These are phyloP conservation scores for Chaenocephalus aceratus DNA, from an alignment of 2,113 vertebrate genomes.

Conservation along the genomic window DNA sequence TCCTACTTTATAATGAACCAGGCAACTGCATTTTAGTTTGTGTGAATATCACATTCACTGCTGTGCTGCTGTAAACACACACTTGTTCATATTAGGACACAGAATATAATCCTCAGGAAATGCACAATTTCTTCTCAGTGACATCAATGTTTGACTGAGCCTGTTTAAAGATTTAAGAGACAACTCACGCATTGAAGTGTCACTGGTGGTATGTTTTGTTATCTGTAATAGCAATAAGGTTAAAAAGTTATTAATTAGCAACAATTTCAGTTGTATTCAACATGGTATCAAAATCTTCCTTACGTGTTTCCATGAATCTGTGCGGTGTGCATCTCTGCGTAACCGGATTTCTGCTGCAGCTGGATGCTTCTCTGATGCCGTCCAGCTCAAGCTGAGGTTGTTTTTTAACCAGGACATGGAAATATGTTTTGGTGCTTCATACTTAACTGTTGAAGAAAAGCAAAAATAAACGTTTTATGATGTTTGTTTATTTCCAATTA, in stretches of 20 bases:
- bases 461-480: neutral
- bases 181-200: constrained; percentile 48
- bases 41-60: no score
- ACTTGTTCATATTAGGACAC: no score
- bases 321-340: neutral
- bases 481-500: neutral
- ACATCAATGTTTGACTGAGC: no score
- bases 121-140: no score
- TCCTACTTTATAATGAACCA: neutral
- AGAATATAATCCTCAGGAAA: no score
- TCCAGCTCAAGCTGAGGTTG: constrained; percentile 66
- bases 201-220: neutral
- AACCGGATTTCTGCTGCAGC: constrained; percentile 63
- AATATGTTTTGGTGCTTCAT: constrained; percentile 58
- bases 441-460: constrained; percentile 71
- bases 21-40: neutral
- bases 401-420: constrained; percentile 50
- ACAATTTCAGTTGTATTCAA: neutral
- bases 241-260: neutral
- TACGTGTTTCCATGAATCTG: constrained; percentile 63
- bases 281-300: neutral
- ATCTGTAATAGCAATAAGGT: constrained; percentile 35
- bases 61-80: no score
- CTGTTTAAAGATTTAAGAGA: neutral
- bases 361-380: neutral